Evolutionary conservation across 2,113 vertebrate genomes (phyloP), one percentile per base, ranked within the genome.

Genomic region (Carollia perspicillata): DNA sequence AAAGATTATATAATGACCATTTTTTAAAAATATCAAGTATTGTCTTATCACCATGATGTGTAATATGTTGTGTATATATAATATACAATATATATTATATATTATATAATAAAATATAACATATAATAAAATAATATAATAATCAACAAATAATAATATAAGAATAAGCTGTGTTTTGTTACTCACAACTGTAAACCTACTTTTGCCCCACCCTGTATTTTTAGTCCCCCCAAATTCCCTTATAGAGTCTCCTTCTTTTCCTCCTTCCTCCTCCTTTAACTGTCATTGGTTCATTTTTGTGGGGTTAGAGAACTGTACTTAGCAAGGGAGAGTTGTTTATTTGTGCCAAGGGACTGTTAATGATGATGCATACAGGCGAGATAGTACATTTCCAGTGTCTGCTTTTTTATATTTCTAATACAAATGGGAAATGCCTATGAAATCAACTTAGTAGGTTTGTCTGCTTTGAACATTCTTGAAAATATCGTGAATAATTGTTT

Each of bases 351-450:
- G 47, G 40, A 42, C 74, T 63, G 4, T 23, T 78, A 30, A 71
- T 53, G 53, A 83, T 40, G n/a, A 60, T 89, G 11, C 17, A 33
- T 55, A 40, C 35, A 71, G n/a, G 69, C 51, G 81, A 88, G 89
- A 42, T n/a, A 71, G 18, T 84, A 68, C 90, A 79, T 87, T 28
- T 94, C 44, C 37, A 88, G n/a, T 94, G 58, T 20, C 72, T 75
- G 3, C 65, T 77, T 88, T 94, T 92, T 84, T 63, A 44, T 85
- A 88, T 91, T 85, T 96, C 68, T 87, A 42, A 51, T 81, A 89
- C 35, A 91, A 83, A 44, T n/a, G 14, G 47, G 33, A 17, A 81
- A 83, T 51, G 55, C 58, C 26, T 85, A 6, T 84, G 40, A 95
- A 93, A 86, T 49, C 18, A 77, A 6, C 80, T 83, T 72, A 23